Evolutionary conservation across 2,888 invertebrate genomes (phyloP).

Genomic region (Gisinianus flammeolus): DNA sequence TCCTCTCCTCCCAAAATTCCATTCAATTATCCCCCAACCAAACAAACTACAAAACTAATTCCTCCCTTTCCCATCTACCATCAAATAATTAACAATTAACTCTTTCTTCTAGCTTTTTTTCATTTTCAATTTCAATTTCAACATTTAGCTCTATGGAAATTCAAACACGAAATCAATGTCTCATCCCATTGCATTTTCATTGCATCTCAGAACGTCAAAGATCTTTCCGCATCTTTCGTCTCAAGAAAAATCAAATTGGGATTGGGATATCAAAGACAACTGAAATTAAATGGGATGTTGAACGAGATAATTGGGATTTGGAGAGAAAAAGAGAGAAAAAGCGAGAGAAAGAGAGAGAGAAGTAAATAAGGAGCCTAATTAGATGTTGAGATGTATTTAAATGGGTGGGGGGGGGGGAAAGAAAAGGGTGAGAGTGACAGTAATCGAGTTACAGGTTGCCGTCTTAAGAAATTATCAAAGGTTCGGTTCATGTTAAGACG

Average conservation of each 20-base stretch:
- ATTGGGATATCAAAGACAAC: background rate
- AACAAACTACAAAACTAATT: too few relatives aligned
- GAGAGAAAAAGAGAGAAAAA: background rate
- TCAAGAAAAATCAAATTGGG: background rate
- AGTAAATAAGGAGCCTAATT: conserved; percentile 3
- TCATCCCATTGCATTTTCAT: background rate
- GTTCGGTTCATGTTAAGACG: background rate
- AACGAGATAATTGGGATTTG: background rate
- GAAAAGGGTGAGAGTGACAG: background rate
- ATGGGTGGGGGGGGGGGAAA: background rate
- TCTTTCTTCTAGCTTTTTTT: background rate
- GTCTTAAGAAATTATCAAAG: conserved; percentile 12
- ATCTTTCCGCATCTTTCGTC: background rate
- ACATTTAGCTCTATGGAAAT: too few relatives aligned
- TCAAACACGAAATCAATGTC: too few relatives aligned
- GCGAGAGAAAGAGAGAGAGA: background rate
- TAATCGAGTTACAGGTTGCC: background rate
- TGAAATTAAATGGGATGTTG: background rate
- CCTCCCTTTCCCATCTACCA: too few relatives aligned
- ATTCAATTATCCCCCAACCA: background rate
- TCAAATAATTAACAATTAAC: background rate
- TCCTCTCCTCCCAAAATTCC: background rate
- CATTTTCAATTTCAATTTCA: background rate
- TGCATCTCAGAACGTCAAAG: too few relatives aligned
- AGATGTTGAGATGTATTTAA: background rate